Conservation (phyloP, 2,888 invertebrate genomes). For the Sphaerophoria rueppellii region DNA sequence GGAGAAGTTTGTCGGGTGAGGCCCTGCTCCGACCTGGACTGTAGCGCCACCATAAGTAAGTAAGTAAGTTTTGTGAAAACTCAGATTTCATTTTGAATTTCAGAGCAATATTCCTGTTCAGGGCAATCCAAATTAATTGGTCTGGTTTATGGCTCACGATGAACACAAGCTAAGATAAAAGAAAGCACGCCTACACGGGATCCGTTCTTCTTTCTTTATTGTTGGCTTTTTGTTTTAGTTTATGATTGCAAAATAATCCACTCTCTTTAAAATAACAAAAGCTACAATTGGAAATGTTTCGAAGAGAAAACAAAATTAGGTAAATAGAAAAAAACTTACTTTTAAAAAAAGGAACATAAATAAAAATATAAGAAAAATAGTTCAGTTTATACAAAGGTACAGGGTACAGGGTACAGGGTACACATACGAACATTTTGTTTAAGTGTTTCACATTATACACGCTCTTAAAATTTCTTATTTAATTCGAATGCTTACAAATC, state of each 20-base stretch:
- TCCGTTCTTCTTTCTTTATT: too few species aligned
- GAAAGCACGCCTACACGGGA: too few species aligned
- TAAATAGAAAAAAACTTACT: neutral
- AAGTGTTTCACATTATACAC: slow-evolving; percentile 10
- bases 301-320: slow-evolving; percentile 11
- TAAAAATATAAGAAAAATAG: neutral
- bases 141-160: too few species aligned
- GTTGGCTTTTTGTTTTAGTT: too few species aligned
- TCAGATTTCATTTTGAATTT: too few species aligned
- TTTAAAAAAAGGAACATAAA: neutral
- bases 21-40: too few species aligned
- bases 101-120: too few species aligned
- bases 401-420: slow-evolving; percentile 1
- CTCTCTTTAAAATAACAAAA: slow-evolving; percentile 16
- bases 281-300: slow-evolving; percentile 51
- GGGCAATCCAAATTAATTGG: too few species aligned
- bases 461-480: neutral
- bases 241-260: neutral
- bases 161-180: too few species aligned
- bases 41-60: too few species aligned
- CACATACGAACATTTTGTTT: slow-evolving; percentile 5
- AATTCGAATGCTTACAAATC: slow-evolving; percentile 6
- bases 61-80: too few species aligned
- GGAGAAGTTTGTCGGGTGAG: too few species aligned
- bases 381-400: neutral